Conservation (phyloP, 2,888 invertebrate genomes). For the Cheilosia pagana region DNA sequence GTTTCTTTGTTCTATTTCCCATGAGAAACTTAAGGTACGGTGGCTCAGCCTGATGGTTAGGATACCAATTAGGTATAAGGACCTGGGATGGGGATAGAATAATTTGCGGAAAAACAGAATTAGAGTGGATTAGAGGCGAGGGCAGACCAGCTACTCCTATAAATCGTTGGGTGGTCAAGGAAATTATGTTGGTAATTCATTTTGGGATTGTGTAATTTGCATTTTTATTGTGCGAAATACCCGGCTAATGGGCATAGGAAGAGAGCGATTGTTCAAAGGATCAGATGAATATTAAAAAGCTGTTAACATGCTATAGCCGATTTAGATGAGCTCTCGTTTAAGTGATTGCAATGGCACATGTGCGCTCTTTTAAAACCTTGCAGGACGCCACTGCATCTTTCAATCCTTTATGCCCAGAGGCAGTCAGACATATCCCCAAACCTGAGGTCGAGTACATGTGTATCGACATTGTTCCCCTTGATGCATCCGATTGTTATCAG, state of each 20-base stretch:
- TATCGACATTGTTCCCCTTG: no score
- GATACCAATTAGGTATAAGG: conserved; percentile 71
- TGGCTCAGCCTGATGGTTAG: conserved; percentile 39
- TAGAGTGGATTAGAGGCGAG: conserved; percentile 62
- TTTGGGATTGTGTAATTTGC: conserved; percentile 66
- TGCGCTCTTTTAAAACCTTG: no score
- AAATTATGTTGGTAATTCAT: conserved; percentile 65
- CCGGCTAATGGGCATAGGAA: conserved; percentile 17
- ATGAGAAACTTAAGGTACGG: conserved; percentile 53
- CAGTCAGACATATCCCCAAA: no score
- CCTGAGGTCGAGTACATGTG: no score
- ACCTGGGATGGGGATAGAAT: conserved; percentile 50
- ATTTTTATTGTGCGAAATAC: conserved; percentile 67
- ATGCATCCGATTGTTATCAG: not conserved
- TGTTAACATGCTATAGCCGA: conserved; percentile 50
- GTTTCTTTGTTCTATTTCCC: conserved; percentile 3
- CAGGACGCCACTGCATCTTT: no score
- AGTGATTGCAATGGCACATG: no score
- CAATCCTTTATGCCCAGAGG: no score
- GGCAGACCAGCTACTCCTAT: conserved; percentile 30
- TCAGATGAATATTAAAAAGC: conserved; percentile 63
- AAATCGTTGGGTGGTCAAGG: conserved; percentile 43
- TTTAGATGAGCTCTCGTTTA: no score
- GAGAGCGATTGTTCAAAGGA: conserved; percentile 16
- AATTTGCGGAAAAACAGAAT: conserved; percentile 52